Percentiles rank a stretch among this genome's conserved stretches.
These are phyloP conservation scores for Wasmannia auropunctata DNA, from an alignment of 1,140 invertebrate species.

Conservation along the genomic window DNA sequence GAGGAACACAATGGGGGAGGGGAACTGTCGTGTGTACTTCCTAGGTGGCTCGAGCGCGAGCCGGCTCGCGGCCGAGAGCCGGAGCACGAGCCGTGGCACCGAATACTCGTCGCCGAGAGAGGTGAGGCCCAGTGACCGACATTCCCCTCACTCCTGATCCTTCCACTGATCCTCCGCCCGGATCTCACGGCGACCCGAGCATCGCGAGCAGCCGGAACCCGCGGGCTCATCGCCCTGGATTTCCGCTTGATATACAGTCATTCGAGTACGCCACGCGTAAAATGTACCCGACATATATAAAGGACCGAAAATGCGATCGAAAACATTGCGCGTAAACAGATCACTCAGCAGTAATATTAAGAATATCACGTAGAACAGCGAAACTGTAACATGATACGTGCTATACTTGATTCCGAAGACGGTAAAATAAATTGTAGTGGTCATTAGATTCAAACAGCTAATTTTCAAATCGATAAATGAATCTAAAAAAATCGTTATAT, in stretches of 20 bases:
- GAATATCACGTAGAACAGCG: no score
- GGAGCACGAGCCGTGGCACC: constrained; percentile 67
- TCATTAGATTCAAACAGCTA: no score
- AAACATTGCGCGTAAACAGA: not conserved
- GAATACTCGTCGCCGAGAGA: constrained; percentile 65
- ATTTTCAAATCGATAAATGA: no score
- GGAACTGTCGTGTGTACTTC: constrained; percentile 68
- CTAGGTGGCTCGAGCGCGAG: constrained; percentile 53
- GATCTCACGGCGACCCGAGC: constrained; percentile 58
- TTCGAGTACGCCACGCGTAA: not conserved
- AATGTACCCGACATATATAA: constrained; percentile 14
- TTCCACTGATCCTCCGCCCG: constrained; percentile 44
- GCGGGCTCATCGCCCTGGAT: constrained; percentile 62
- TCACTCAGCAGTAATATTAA: no score
- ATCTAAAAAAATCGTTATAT: no score
- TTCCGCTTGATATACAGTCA: constrained; percentile 42
- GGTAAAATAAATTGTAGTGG: no score
- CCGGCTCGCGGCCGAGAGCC: constrained; percentile 17
- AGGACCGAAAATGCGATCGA: not conserved
- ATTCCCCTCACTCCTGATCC: constrained; percentile 76
- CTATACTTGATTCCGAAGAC: no score
- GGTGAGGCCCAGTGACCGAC: constrained; percentile 82
- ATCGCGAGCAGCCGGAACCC: constrained; percentile 64
- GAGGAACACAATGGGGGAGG: constrained; percentile 55
- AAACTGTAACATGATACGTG: no score